Base-by-base conservation (phyloP, 2,797 vertebrate genomes). In the Gila robusta region DNA sequence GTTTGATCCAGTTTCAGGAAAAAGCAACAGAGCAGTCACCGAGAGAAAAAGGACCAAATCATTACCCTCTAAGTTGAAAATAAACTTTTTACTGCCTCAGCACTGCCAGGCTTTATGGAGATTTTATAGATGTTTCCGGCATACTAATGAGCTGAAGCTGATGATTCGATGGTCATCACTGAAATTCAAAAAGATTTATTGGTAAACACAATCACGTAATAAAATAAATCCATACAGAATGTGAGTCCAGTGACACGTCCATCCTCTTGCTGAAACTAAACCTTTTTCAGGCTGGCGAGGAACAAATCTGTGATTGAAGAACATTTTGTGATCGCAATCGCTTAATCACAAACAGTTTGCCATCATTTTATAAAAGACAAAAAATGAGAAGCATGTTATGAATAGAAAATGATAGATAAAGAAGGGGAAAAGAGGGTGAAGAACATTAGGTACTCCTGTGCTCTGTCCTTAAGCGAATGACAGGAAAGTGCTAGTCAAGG, bases 161-260 rank as follows among this genome's bases (percentile, higher is more conserved):
- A 88, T 59, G 56, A 89, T 82, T 87, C 79, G 80, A 85, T 83
- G 87, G 84, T 86, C 82, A 79, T 84, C 87, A 79, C 82, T 67
- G n/a, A 88, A 79, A 82, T 86, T 87, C 64, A 28, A 41, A 87
- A 86, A 87, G 83, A 90, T 90, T 83, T 90, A 89, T 88, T 62
- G 81, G 87, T 86, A 80, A 78, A 82, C 83, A 72, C 32, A 35
- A 76, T 26, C 44, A 52, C 28, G 56, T 78, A 79, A 81, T 79
- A 84, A 81, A 86, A 84, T 69, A 76, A 86, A 88, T 82, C 69
- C 71, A 76, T 84, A 79, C 35, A 35, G 56, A 74, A 81, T 78
- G 67, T 23, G 56, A 78, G 81, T 70, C n/a, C 64, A 56, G 14
- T 26, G 76, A 76, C 81, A 66, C 56, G 17, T 86, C 69, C 16